Percentiles rank a stretch among this genome's conserved stretches.
Conservation (phyloP, 2,797 vertebrate genomes). For the Lithobates sylvaticus region DNA sequence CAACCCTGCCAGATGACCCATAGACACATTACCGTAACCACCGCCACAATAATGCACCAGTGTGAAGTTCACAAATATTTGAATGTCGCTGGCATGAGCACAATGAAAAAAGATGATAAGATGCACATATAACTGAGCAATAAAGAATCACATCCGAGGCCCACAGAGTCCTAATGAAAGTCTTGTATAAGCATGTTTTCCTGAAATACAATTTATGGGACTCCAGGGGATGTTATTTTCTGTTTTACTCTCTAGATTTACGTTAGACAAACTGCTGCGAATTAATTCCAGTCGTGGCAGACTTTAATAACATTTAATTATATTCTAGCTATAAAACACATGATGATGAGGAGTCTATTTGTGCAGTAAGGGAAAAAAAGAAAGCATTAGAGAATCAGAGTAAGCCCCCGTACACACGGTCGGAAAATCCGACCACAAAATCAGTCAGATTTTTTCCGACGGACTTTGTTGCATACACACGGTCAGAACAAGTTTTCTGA, state of each 20-base stretch:
- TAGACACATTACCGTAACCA: slow-evolving; percentile 25
- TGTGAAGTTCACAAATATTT: slow-evolving; percentile 4
- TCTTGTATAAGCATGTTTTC: slow-evolving; percentile 13
- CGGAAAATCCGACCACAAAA: no score
- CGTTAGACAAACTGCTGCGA: neutral
- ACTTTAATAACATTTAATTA: neutral
- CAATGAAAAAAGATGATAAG: neutral
- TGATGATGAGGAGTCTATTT: no score
- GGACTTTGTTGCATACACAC: no score
- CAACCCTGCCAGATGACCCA: slow-evolving; percentile 23
- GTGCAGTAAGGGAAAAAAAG: no score
- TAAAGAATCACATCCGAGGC: neutral
- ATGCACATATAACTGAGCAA: neutral
- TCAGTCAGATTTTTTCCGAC: no score
- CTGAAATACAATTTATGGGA: neutral
- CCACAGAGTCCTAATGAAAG: neutral
- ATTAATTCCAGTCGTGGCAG: neutral
- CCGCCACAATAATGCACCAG: neutral
- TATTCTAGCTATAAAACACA: no score
- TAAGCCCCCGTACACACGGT: no score
- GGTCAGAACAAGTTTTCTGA: no score
- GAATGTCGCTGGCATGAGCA: neutral
- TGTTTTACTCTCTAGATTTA: neutral
- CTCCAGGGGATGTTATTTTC: neutral
- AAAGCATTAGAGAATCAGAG: no score